Conservation (phyloP, 2,888 invertebrate genomes). For the Drosophila buzzatii region DNA sequence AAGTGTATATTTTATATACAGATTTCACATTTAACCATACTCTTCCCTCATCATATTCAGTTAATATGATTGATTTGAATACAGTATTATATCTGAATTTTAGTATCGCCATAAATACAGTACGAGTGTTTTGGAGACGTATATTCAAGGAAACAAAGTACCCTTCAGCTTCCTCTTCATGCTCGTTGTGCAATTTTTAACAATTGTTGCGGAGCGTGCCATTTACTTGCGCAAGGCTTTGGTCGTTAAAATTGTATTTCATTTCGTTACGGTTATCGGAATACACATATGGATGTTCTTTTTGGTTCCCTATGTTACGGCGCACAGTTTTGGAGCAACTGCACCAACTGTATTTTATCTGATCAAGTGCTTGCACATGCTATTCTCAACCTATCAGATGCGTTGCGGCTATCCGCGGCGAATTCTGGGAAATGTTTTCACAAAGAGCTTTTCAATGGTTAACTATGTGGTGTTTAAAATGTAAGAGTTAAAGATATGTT, state of each 20-base stretch:
- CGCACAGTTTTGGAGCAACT: constrained; percentile 88
- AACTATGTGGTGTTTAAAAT: constrained; percentile 96
- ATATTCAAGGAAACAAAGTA: constrained; percentile 96
- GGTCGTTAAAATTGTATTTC: constrained; percentile 94
- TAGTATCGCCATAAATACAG: constrained; percentile 88
- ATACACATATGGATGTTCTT: constrained; percentile 99
- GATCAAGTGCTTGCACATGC: constrained; percentile 97
- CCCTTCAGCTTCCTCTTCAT: constrained; percentile 97
- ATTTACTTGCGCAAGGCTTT: constrained; percentile 97
- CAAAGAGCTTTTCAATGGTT: constrained; percentile 96
- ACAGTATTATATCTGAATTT: not conserved
- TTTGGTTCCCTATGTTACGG: constrained; percentile 95
- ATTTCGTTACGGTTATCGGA: constrained; percentile 93
- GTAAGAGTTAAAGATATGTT: constrained; percentile 86
- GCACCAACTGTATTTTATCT: constrained; percentile 97
- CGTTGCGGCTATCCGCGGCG: constrained; percentile 98
- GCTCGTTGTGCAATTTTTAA: constrained; percentile 95
- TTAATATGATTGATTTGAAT: not conserved
- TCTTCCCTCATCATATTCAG: not conserved
- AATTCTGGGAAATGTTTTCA: constrained; percentile 98
- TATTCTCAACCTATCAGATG: constrained; percentile 98
- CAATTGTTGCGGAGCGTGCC: constrained; percentile 97
- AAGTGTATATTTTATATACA: not conserved
- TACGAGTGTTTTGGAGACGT: constrained; percentile 94
- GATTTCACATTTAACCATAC: not conserved